Conservation (phyloP, 1,140 invertebrate species). For the Megathymus violae region DNA sequence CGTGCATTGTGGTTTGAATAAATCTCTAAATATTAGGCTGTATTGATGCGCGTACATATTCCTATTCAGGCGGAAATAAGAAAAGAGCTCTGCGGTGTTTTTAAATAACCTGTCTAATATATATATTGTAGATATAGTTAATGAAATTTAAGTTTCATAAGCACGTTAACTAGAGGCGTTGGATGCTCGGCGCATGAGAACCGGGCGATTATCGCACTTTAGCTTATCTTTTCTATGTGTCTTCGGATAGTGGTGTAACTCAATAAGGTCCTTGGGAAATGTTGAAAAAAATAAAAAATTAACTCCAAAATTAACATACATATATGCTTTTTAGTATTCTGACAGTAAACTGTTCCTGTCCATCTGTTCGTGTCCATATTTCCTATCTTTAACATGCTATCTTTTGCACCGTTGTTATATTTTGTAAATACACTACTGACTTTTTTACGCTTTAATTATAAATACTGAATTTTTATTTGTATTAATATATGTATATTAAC, state of each 20-base stretch:
- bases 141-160: constrained; percentile 57
- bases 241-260: neutral
- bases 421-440: too few relatives aligned
- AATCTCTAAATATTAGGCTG: neutral
- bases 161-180: neutral
- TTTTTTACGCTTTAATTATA: too few relatives aligned
- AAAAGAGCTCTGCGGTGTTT: constrained; percentile 45
- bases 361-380: too few relatives aligned
- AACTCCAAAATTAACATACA: too few relatives aligned
- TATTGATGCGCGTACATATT: constrained; percentile 34
- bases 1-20: neutral
- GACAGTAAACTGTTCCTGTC: too few relatives aligned
- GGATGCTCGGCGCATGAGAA: neutral
- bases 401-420: too few relatives aligned
- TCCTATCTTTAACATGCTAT: too few relatives aligned
- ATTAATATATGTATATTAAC: too few relatives aligned
- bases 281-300: neutral
- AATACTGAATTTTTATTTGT: too few relatives aligned
- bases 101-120: constrained; percentile 46
- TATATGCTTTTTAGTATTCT: too few relatives aligned
- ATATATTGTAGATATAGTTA: constrained; percentile 47
- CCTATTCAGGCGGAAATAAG: constrained; percentile 45
- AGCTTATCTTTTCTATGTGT: neutral
- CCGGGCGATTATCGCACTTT: neutral
- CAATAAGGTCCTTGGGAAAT: neutral